Conservation (phyloP, 2,113 vertebrate genomes). For the Thamnophis sirtalis region DNA sequence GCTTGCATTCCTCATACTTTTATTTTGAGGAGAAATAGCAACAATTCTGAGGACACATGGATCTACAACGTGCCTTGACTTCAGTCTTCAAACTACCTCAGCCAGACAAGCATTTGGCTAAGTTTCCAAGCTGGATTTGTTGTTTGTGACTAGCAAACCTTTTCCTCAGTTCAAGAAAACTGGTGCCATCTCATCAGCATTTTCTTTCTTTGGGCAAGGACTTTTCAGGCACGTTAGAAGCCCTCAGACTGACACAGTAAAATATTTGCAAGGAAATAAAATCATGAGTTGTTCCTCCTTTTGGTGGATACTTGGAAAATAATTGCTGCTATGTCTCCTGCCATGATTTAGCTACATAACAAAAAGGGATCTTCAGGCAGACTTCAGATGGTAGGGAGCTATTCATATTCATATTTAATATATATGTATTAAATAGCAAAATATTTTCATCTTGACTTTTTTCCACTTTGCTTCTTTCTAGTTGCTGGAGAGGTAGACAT, state of each 20-base stretch:
- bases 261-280: constrained; percentile 8
- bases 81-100: not conserved
- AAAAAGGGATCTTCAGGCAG: constrained; percentile 27
- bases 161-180: accelerated
- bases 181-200: not conserved
- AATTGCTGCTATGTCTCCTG: constrained; percentile 26
- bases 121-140: not conserved
- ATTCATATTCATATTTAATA: constrained; percentile 67
- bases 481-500: constrained; percentile 67
- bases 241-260: constrained; percentile 21
- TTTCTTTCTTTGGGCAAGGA: not conserved
- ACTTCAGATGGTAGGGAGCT: constrained; percentile 21
- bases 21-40: not conserved
- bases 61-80: not conserved
- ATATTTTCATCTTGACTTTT: constrained; percentile 58
- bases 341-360: constrained; percentile 22
- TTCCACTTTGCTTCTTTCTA: constrained; percentile 66
- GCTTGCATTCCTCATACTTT: not conserved
- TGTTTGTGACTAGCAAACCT: accelerated
- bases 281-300: constrained; percentile 23
- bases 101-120: not conserved
- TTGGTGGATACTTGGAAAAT: constrained; percentile 3
- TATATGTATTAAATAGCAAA: constrained; percentile 47
- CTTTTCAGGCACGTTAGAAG: constrained; percentile 8
- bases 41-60: not conserved